These are phyloP conservation scores for Pantelozetes paolii DNA, from an alignment of 2,888 invertebrate species.

Conservation along the genomic window DNA sequence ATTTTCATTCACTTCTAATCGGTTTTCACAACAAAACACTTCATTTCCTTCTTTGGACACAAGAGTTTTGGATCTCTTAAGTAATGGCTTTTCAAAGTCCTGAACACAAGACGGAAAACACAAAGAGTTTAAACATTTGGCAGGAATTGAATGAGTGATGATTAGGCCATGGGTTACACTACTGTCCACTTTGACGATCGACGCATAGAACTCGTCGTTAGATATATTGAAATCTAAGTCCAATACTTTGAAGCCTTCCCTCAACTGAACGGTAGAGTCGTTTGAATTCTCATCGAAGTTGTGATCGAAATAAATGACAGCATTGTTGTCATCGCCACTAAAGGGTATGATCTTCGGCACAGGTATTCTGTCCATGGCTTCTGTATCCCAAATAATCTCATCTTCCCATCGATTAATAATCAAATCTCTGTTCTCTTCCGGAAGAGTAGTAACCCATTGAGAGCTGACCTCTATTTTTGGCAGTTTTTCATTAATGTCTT, in stretches of 20 bases:
- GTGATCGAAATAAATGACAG: background rate
- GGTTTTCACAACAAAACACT: background rate
- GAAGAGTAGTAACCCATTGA: constrained; percentile 2
- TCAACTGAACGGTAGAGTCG: background rate
- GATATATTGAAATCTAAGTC: background rate
- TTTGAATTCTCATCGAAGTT: background rate
- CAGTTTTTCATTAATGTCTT: background rate
- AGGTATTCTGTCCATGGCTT: background rate
- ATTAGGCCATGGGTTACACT: background rate
- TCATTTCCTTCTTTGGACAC: background rate
- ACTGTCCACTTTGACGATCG: background rate
- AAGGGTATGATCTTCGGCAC: constrained; percentile 26
- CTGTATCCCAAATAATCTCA: constrained; percentile 14
- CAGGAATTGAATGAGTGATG: constrained; percentile 20
- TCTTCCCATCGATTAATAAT: background rate
- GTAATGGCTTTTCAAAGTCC: background rate
- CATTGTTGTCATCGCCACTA: constrained; percentile 21
- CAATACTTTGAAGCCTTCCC: background rate
- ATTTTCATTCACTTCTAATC: background rate
- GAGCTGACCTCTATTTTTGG: background rate
- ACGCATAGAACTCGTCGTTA: constrained; percentile 23
- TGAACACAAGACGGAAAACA: constrained; percentile 3
- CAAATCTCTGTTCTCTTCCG: constrained; percentile 4
- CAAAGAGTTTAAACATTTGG: background rate
- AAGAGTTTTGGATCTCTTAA: background rate